Evolutionary conservation across 2,113 vertebrate species (phyloP).

Genomic region (Dipodomys merriami): DNA sequence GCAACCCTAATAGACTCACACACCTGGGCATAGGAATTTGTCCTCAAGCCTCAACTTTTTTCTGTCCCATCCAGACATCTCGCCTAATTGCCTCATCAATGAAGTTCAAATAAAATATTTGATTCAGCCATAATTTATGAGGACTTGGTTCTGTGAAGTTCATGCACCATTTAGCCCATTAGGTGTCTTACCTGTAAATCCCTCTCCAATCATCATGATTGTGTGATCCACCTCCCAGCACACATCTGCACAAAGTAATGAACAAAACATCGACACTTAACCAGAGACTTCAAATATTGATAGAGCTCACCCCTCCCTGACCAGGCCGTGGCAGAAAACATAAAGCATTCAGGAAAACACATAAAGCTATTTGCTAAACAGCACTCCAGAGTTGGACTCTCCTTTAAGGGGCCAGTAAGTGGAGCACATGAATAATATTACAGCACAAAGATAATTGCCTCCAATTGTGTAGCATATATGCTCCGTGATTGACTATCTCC

Average conservation of each 20-base stretch:
- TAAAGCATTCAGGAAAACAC: conserved; percentile 64
- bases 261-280: conserved; percentile 21
- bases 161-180: rapidly evolving
- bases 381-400: not conserved
- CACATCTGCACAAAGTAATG: not conserved
- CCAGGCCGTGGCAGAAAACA: conserved; percentile 23
- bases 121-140: not conserved
- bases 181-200: not conserved
- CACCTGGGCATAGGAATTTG: not conserved
- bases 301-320: conserved; percentile 8
- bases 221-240: not conserved
- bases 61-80: not conserved
- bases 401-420: conserved; percentile 32
- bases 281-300: conserved; percentile 65
- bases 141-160: not conserved
- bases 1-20: not conserved
- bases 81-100: not conserved
- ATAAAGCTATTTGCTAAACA: conserved; percentile 62
- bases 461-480: not conserved
- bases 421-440: conserved; percentile 37
- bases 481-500: not conserved
- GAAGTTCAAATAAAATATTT: not conserved
- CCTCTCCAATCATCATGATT: not conserved
- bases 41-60: not conserved
- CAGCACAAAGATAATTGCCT: not conserved